phyloP scores from a whole-genome alignment of 1,140 invertebrate genomes.

The Neotoxoptera formosana region DNA sequence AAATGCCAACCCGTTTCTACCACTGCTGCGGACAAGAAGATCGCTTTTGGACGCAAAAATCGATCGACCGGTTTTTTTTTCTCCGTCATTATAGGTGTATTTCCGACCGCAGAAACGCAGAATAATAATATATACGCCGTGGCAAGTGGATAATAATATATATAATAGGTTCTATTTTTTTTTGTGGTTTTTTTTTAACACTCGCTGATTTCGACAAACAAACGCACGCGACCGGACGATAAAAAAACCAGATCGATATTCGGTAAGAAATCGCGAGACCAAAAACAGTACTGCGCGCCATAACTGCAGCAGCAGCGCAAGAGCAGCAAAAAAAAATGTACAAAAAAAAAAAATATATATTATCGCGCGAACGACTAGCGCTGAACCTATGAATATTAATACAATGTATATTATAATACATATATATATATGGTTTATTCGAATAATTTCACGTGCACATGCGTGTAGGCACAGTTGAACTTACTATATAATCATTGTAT shows the following conservation, averaged over 20 bases:
- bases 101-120: neutral
- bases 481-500: neutral
- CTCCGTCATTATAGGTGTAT: neutral
- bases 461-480: neutral
- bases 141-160: neutral
- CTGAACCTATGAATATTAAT: neutral
- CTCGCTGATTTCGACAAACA: neutral
- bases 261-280: neutral
- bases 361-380: neutral
- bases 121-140: neutral
- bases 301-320: neutral
- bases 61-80: conserved; percentile 32
- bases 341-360: too few species aligned
- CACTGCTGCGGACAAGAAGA: neutral
- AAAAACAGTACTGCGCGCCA: neutral
- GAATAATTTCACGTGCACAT: neutral
- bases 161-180: neutral
- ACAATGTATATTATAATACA: neutral
- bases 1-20: neutral
- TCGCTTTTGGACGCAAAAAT: conserved; percentile 26
- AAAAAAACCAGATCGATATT: conserved; percentile 33
- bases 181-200: conserved; percentile 26
- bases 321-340: too few species aligned
- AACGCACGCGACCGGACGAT: conserved; percentile 29
- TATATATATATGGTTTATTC: too few species aligned